Base-by-base conservation (phyloP, 2,113 vertebrate genomes). In the Syngnathus floridae region DNA sequence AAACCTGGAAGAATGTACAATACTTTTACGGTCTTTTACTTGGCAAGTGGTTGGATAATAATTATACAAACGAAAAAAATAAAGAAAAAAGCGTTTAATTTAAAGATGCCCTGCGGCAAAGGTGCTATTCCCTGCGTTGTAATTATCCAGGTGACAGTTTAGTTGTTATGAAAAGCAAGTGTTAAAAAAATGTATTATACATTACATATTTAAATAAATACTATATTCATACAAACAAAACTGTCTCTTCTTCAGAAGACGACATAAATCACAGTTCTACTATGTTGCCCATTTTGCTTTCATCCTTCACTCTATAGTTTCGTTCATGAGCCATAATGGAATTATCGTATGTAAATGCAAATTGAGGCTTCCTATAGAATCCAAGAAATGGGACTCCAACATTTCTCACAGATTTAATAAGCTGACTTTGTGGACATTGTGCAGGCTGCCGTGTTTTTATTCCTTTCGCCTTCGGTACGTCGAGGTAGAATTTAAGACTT, bases 401-500 rank as follows among this genome's bases (percentile, higher is more conserved):
- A 4, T 48, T 21, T 62, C 43, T 19, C 21, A 54, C 26, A 59
- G 17, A 19, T 37, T 4, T n/a, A 4, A 58, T 9, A 19, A 68
- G 64, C 13, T 22, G 55, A n/a, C 48, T 38, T 14, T 7, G 12
- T 37, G 40, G 65, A 38, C 48, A 45, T 19, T 31, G 45, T 45
- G 40, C 45, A 16, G 31, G 45, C 54, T 35, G 40, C 38, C 1
- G 6, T 62, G 64, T 38, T n/a, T 45, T 62, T 17, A 35, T 70
- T 65, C 66, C 17, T 31, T 11, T 65, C 58, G 7, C 63, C 45
- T 75, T 73, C 73, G 73, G 78, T 71, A 4, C 51, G 31, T 35
- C 11, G 64, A 74, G 75, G 64, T 79, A 77, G 71, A 70, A 69
- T 68, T 31, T 65, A 70, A 70, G 58, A 69, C 65, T 64, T 21